Evolutionary conservation across 2,888 invertebrate species (phyloP), one percentile per base, ranked within the genome.

Genomic region (Ommatoiulus sabulosus): DNA sequence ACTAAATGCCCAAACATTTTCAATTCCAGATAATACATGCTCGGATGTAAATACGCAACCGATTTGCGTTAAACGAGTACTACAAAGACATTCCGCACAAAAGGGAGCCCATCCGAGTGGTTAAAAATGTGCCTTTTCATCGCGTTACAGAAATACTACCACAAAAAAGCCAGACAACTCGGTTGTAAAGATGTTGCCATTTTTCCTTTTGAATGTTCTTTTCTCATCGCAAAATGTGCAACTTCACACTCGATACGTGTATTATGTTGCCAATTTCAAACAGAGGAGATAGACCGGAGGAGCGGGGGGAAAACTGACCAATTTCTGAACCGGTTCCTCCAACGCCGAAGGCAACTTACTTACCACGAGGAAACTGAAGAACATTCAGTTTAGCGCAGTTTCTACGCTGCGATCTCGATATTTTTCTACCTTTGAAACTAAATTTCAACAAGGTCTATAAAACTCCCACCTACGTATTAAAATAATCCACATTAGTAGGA

Each of bases 401-500:
- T 57, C 10, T 17, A 12, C 17, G 57, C 57, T 17, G 17, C 15
- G 17, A 57, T 57, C 17, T 7, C 57, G 17, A 48, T 57, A 57
- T 10, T 57, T 17, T 57, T 57, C 17, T 17, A 57, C 17, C 17
- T 57, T 57, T 3, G 17, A 57, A 48, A 48, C 48, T 35, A 57
- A 57, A 15, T 57, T 57, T 57, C 15, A 15, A 57, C 57, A 17
- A 57, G 57, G 57, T 5, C 57, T 57, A 17, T 57, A 17, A 57
- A 57, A 57, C 17, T 17, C 1, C 57, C 57, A 57, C 57, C 57
- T 57, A 57, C 57, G 57, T 57, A 57, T 57, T 17, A 57, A 57
- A 57, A 57, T 57, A 57, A 57, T 57, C 57, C 57, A 57, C 57
- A 17, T 57, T 57, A 17, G 57, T 57, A 57, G 57, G 57, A 57